Evolutionary conservation across 92 coral and sea anemone genomes (phyloP), one percentile per base, ranked within the genome.

Genomic region (Desmophyllum pertusum): DNA sequence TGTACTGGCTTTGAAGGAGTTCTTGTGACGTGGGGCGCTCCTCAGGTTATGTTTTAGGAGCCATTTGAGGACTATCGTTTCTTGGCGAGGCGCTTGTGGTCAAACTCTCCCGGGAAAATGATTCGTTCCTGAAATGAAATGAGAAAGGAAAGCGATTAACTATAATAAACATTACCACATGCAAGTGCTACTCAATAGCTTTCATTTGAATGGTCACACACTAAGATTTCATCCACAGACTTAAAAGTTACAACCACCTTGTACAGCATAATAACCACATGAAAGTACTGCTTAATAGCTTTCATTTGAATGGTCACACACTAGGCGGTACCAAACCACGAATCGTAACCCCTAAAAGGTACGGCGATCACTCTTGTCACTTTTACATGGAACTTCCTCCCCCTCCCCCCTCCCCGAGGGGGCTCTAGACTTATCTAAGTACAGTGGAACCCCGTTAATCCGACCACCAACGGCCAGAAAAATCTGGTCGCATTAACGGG

Each of bases 11-110:
- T 78, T 94, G 94, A 14, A 97, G 93, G 23, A 97, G 99, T 70
- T 92, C 98, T 77, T 97, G 95, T 3, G 99, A 97, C 6, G 99
- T 90, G 9, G 99, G 98, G 33, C 99, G 96, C 59, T 87, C 94
- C 53, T 81, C 95, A 0, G 98, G 98, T 93, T 94, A 76, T 97
- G 99, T 53, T 88, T 84, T 7, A 97, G 94, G 6, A 97, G 88
- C 99, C 99, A 97, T 27, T 85, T 90, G 36, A 97, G 88, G 70
- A 97, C 92, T 15, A 76, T 80, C 2, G 92, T 88, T 77, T 92
- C 95, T 97, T 95, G 51, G 86, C n/a, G 30, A 93, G 88, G 19
- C 76, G 85, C 87, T 95, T 88, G 48, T 70, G 85, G 85, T 94
- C 93, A 59, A 94, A 97, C 45, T 97, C 99, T 2, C 46, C 71